phyloP scores from a whole-genome alignment of 2,797 vertebrate genomes.

The Discoglossus pictus region DNA sequence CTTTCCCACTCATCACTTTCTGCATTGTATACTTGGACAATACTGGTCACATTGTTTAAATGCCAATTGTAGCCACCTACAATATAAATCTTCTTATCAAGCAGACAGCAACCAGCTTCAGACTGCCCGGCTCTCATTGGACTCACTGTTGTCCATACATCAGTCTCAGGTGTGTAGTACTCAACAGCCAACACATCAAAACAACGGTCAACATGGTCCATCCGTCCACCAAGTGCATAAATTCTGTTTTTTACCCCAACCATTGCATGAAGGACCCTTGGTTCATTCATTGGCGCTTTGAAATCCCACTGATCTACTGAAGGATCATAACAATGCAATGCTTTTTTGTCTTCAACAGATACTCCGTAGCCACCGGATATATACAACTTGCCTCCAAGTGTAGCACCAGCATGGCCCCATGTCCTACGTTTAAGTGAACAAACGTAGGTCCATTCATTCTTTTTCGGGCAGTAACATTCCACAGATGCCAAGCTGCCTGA shows the following conservation, averaged over 20 bases:
- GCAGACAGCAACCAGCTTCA: constrained; percentile 88
- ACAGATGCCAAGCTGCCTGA: constrained; percentile 92
- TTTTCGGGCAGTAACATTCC: constrained; percentile 89
- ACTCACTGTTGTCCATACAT: constrained; percentile 94
- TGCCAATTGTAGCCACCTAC: constrained; percentile 98
- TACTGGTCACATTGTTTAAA: constrained; percentile 94
- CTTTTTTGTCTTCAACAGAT: constrained; percentile 93
- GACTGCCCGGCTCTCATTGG: constrained; percentile 95
- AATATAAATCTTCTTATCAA: constrained; percentile 88
- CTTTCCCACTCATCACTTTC: constrained; percentile 95
- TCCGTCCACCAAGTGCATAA: constrained; percentile 90
- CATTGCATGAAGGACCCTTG: constrained; percentile 92
- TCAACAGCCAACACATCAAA: constrained; percentile 92
- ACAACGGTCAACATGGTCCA: constrained; percentile 96
- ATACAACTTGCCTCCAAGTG: constrained; percentile 79
- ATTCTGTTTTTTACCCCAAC: constrained; percentile 74
- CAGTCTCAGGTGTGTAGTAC: constrained; percentile 84
- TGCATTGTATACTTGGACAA: constrained; percentile 95
- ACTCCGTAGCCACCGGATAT: constrained; percentile 93
- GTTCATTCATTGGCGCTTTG: constrained; percentile 90
- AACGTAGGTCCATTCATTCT: constrained; percentile 86
- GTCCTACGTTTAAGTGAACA: constrained; percentile 89
- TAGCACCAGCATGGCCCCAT: constrained; percentile 93
- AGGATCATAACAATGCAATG: constrained; percentile 89
- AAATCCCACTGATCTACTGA: constrained; percentile 86